Base-by-base conservation (phyloP, 2,797 vertebrate species). In the Melanotaenia trifasciata region DNA sequence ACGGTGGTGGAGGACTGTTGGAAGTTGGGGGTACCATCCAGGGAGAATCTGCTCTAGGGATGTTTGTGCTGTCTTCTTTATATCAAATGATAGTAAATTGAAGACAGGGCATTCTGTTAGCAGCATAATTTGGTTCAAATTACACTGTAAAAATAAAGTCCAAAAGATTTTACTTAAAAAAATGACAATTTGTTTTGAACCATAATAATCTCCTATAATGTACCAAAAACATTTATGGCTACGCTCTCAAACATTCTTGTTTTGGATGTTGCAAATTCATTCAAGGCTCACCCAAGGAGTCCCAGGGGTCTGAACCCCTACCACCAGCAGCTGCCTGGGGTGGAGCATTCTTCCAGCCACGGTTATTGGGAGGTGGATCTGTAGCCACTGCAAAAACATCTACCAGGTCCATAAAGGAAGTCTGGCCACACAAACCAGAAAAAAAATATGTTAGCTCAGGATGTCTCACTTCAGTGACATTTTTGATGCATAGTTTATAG, bases 371-470 rank as follows among this genome's bases (percentile, higher is more conserved):
- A 50, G 94, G 94, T 59, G 83, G 86, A 73, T 95, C 94, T 63
- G 93, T 58, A 24, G 91, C 87, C 2, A 96, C 92, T 61, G 94
- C 92, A 3, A 99, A 99, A 91, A 99, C 93, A 89, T 99, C 98
- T 51, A 95, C 95, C 83, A 99, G 94, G 87, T 99, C 97, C 94
- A 96, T 92, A 87, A 98, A 95, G 84, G 97, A 95, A 20, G 96
- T 96, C 97, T 99, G 94, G 81, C 35, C 70, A 79, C 47, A 82
- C 33, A 53, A 74, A 76, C 33, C 16, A 32, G 20, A 74, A 61
- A 38, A 14, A 57, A 45, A 53, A 4, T 16, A 13, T 57, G 47
- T 80, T 36, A 77, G 61, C 64, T 81, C 47, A 79, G 61, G 40
- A 51, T 38, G 20, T 35, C 10, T 12, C 12, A 63, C 67, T 45